A percentile compares a stretch with the other conserved stretches of the same genome.
Conservation (phyloP, 1,140 invertebrate species). For the Cydia fagiglandana region DNA sequence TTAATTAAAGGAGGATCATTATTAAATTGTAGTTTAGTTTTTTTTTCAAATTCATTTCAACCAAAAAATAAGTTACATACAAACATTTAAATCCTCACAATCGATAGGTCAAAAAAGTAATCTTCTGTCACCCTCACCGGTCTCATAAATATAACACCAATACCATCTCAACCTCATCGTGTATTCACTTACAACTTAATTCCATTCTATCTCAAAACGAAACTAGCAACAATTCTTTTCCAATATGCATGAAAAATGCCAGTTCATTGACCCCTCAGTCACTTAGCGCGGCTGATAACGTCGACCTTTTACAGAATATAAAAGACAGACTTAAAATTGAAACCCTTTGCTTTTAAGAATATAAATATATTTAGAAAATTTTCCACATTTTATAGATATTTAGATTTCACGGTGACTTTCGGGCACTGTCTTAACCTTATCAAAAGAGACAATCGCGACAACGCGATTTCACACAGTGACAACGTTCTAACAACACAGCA, state of each 20-base stretch:
- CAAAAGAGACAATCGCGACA: too few relatives aligned
- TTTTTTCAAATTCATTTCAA: too few relatives aligned
- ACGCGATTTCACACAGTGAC: too few relatives aligned
- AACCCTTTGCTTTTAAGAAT: neutral
- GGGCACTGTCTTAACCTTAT: too few relatives aligned
- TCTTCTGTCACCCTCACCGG: neutral
- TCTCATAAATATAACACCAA: conserved; percentile 21
- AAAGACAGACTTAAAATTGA: neutral
- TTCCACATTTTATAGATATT: too few relatives aligned
- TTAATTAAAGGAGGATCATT: too few relatives aligned
- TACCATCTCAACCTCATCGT: conserved; percentile 12
- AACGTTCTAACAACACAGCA: too few relatives aligned
- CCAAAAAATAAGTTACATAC: neutral
- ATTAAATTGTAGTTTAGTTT: too few relatives aligned
- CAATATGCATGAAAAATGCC: conserved; percentile 30
- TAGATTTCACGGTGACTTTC: neutral
- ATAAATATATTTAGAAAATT: neutral
- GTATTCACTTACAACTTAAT: conserved; percentile 14
- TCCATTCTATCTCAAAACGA: conserved; percentile 8
- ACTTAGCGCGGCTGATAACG: conserved; percentile 1
- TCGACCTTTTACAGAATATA: conserved; percentile 16
- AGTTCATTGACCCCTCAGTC: conserved; percentile 8
- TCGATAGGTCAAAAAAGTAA: neutral
- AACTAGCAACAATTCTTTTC: conserved; percentile 30
- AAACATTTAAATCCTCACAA: neutral